These are phyloP conservation scores for Atractosteus spatula DNA, from an alignment of 2,113 vertebrate genomes.

Conservation along the genomic window DNA sequence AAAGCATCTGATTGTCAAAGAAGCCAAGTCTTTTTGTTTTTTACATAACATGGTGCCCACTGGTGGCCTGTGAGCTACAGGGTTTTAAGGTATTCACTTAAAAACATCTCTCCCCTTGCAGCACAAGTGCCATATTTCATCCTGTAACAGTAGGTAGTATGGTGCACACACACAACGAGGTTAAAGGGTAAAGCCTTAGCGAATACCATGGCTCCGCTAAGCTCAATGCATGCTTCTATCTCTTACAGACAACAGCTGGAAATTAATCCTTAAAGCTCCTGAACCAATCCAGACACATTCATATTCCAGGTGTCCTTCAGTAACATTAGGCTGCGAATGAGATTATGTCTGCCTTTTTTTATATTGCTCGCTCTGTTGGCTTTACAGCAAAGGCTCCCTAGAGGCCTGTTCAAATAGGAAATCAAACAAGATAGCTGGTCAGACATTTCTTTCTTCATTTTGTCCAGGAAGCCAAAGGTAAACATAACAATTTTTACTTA, in stretches of 20 bases:
- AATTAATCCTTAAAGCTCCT: slow-evolving; percentile 31
- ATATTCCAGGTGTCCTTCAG: slow-evolving; percentile 44
- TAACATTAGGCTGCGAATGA: slow-evolving; percentile 40
- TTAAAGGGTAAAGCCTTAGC: not conserved
- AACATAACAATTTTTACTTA: not conserved
- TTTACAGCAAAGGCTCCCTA: slow-evolving; percentile 39
- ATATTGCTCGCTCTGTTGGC: slow-evolving; percentile 36
- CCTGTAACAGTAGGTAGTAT: too few relatives aligned
- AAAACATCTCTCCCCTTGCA: too few relatives aligned
- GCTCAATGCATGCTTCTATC: slow-evolving; percentile 15
- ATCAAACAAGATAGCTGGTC: slow-evolving; percentile 30
- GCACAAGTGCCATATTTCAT: too few relatives aligned
- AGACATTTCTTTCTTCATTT: not conserved
- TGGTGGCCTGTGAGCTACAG: too few relatives aligned
- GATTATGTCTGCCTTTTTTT: slow-evolving; percentile 45
- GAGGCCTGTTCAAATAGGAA: slow-evolving; percentile 43
- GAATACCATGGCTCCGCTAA: slow-evolving; percentile 9
- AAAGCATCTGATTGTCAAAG: too few relatives aligned
- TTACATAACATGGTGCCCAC: too few relatives aligned
- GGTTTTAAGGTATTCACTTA: too few relatives aligned
- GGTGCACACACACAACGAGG: not conserved
- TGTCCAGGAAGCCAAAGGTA: not conserved
- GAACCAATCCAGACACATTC: slow-evolving; percentile 32
- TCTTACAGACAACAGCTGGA: slow-evolving; percentile 26
- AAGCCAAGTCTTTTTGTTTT: too few relatives aligned